Base-by-base conservation (phyloP, 2,888 invertebrate genomes). In the Scelioninae gen. 1 region DNA sequence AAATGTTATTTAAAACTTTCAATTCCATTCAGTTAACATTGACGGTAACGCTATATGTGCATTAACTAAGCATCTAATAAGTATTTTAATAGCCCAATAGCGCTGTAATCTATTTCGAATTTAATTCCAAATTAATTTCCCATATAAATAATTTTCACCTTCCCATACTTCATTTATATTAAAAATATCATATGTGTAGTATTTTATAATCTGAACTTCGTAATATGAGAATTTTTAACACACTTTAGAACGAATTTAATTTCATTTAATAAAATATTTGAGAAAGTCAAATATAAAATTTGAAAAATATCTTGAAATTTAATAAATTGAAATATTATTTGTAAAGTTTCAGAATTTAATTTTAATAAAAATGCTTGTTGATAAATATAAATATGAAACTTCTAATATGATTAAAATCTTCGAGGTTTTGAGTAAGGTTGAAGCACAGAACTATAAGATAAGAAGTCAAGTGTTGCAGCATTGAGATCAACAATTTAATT, bases 21-120 rank as follows among this genome's bases (percentile, higher is more conserved):
- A 45, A 69, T 69, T 58, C 58, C 45, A 16, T 58, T 62, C 40
- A 60, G 23, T 49, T 51, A 58, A 60, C 51, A 51, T 72, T 60
- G 60, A 72, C 60, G 49, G 43, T 38, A 38, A 47, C 32, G 45
- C 49, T 49, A 71, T 60, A 51, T 31, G 60, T 31, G 53, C 53
- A 58, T 62, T 62, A 72, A 49, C 60, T 53, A 72, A 72, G 60
- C 72, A 43, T 53, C 62, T 60, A 72, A 62, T 62, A 62, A 53
- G 40, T 60, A 60, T 62, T 62, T 72, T 47, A 71, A 71, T 62
- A 62, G 47, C 13, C 40, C 38, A 62, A 43, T 62, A 51, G 53
- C 29, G 16, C 32, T 53, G 49, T 72, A 72, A 72, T 72, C 72
- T 32, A 49, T 53, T 49, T 58, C 13, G 9, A 38, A 29, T 60